Conservation (phyloP, 2,888 invertebrate genomes). For the Eupithecia centaureata region DNA sequence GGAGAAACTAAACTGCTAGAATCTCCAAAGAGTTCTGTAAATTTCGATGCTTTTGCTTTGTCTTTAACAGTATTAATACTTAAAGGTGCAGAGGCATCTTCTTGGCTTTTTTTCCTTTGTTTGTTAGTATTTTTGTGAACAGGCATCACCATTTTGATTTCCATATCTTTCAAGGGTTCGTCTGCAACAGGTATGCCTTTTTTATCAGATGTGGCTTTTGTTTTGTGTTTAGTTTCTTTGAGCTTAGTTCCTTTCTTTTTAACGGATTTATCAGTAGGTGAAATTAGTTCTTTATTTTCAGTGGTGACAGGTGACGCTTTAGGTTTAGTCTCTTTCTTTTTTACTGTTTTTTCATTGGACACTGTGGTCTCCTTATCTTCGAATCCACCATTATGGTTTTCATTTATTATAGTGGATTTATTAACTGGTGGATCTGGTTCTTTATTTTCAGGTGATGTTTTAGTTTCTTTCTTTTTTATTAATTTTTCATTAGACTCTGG, state of each 20-base stretch:
- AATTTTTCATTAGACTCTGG: neutral
- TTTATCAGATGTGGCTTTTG: conserved; percentile 3
- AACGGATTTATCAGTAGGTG: conserved; percentile 18
- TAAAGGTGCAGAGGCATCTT: neutral
- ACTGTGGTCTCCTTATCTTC: neutral
- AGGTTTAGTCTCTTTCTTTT: conserved; percentile 33
- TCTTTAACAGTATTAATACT: conserved; percentile 19
- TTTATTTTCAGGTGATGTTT: conserved; percentile 21
- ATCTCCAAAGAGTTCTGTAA: conserved; percentile 73
- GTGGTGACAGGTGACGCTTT: conserved; percentile 20
- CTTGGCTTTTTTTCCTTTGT: conserved; percentile 17
- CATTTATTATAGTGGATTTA: conserved; percentile 24
- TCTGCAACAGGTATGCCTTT: conserved; percentile 9
- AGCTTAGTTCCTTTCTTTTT: conserved; percentile 30
- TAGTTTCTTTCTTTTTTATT: conserved; percentile 27
- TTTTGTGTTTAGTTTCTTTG: conserved; percentile 42
- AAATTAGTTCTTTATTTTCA: conserved; percentile 4
- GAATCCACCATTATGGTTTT: conserved; percentile 15
- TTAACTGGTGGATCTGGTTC: conserved; percentile 6
- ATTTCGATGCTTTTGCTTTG: conserved; percentile 55
- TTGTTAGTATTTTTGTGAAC: conserved; percentile 15
- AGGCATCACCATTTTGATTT: conserved; percentile 18
- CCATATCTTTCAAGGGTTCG: conserved; percentile 19
- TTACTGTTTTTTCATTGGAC: conserved; percentile 7
- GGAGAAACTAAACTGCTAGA: conserved; percentile 75